Evolutionary conservation across 2,797 vertebrate species (phyloP).

Genomic region (Crenichthys baileyi): DNA sequence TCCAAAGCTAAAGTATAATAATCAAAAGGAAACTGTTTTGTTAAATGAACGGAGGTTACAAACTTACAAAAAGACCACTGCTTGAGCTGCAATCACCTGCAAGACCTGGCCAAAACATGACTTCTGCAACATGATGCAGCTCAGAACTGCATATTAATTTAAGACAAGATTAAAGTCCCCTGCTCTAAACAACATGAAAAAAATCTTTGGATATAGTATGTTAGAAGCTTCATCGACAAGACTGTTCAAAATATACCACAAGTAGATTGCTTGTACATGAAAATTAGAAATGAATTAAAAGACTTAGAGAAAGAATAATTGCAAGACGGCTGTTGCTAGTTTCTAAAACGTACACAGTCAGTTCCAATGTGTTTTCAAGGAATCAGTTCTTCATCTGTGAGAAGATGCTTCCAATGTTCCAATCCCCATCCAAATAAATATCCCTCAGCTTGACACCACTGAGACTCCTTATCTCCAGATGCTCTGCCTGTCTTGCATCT

Average conservation of each 20-base stretch:
- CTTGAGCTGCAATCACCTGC: background rate
- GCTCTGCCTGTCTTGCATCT: conserved; percentile 35
- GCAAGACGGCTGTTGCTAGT: conserved; percentile 12
- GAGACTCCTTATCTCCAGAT: conserved; percentile 61
- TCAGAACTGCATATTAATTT: background rate
- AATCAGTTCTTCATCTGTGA: conserved; percentile 45
- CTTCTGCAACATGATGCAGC: background rate
- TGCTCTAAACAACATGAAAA: background rate
- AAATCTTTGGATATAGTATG: background rate
- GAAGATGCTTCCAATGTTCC: conserved; percentile 61
- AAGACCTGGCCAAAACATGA: background rate
- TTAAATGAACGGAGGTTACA: background rate
- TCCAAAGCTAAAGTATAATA: background rate
- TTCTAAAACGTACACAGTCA: conserved; percentile 18
- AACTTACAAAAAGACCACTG: background rate
- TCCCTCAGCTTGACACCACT: conserved; percentile 49
- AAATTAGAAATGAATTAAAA: background rate
- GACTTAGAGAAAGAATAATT: background rate
- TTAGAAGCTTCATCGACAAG: background rate
- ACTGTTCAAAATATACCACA: background rate
- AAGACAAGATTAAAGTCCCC: background rate
- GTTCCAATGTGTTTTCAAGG: conserved; percentile 24
- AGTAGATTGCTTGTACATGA: background rate
- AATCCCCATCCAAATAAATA: conserved; percentile 58
- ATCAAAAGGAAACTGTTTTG: background rate